A percentile compares a stretch with the other conserved stretches of the same genome.
These are phyloP conservation scores for Pantherophis alleghaniensis DNA, from an alignment of 2,797 vertebrate species.

Conservation along the genomic window DNA sequence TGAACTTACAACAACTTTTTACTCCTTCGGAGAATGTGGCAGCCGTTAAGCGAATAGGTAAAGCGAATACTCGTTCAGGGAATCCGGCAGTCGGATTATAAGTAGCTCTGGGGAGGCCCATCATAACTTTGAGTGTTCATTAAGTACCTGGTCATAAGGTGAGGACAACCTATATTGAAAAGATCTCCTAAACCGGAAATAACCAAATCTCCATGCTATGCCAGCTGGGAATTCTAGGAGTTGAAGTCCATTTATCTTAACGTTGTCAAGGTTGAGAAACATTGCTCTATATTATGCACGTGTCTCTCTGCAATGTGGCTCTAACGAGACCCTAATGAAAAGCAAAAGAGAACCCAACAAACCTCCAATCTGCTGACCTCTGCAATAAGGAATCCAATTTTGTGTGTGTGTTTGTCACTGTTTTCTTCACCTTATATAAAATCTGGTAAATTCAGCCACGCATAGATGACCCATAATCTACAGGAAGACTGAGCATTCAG, in stretches of 20 bases:
- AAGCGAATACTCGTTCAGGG: neutral
- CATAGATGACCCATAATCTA: neutral
- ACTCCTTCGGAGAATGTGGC: neutral
- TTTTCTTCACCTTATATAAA: neutral
- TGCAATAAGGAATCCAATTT: neutral
- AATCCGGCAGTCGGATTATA: neutral
- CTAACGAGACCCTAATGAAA: neutral
- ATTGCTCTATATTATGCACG: neutral
- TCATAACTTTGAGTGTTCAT: neutral
- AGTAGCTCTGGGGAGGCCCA: neutral
- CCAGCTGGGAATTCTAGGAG: neutral
- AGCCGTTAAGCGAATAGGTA: neutral
- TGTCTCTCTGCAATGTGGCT: neutral
- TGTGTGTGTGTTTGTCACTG: neutral
- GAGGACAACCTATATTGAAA: neutral
- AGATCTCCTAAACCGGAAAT: neutral
- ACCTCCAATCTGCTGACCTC: neutral
- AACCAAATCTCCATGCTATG: neutral
- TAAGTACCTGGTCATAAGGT: neutral
- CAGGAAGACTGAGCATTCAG: neutral
- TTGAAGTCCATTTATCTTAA: neutral
- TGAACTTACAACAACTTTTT: neutral
- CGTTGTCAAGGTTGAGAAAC: neutral
- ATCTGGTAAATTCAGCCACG: neutral
- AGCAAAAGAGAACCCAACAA: neutral